Conservation (phyloP, 2,888 invertebrate species). For the Cinara cedri region DNA sequence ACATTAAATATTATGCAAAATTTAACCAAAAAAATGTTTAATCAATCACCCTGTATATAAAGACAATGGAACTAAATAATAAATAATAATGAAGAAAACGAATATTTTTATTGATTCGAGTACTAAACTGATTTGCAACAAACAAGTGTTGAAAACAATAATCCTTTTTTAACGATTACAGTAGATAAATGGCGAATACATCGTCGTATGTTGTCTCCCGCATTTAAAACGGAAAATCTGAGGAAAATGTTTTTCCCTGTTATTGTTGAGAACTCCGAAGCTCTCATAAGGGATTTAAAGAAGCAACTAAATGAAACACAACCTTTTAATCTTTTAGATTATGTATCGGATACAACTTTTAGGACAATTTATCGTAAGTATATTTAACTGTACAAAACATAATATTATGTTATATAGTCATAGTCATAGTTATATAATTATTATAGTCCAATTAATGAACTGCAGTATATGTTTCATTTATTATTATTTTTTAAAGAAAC, state of each 20-base stretch:
- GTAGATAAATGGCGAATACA: conserved; percentile 65
- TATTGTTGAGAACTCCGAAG: conserved; percentile 63
- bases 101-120: no score
- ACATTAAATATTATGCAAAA: no score
- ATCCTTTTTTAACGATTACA: no score
- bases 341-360: conserved; percentile 58
- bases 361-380: conserved; percentile 60
- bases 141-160: no score
- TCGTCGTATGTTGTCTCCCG: conserved; percentile 65
- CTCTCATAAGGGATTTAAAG: conserved; percentile 62
- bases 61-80: no score
- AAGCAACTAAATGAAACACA: conserved; percentile 59
- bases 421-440: no score
- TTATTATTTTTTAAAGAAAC: conserved; percentile 60
- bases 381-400: conserved; percentile 60
- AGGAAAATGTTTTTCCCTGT: conserved; percentile 63
- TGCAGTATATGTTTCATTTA: no score
- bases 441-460: no score
- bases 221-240: conserved; percentile 65
- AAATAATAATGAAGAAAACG: no score
- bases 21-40: no score
- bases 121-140: no score
- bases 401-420: conserved; percentile 60
- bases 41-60: no score
- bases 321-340: conserved; percentile 59